A percentile compares a stretch with the other conserved stretches of the same genome.
Evolutionary conservation across 2,113 vertebrate species (phyloP).

Genomic region (Pelecanoides urinatrix): DNA sequence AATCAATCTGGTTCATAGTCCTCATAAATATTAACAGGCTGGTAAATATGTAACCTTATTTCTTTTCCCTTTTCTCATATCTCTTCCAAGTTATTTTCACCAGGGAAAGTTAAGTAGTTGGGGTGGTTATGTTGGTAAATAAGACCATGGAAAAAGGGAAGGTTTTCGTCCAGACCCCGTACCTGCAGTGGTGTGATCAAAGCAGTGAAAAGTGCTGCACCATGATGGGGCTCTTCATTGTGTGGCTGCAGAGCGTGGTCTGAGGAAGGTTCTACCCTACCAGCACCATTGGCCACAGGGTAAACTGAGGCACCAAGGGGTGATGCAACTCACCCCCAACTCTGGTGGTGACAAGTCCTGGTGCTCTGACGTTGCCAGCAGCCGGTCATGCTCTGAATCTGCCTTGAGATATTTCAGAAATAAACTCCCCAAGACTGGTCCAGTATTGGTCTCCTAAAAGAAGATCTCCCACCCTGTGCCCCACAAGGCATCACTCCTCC

Average conservation of each 20-base stretch:
- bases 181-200: background rate
- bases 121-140: background rate
- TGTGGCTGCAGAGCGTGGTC: too few species aligned
- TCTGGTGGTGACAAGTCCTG: background rate
- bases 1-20: conserved; percentile 73
- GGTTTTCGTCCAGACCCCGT: background rate
- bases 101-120: background rate
- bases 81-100: conserved; percentile 41
- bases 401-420: background rate
- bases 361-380: background rate
- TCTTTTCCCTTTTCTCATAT: conserved; percentile 59
- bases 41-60: conserved; percentile 72
- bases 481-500: background rate
- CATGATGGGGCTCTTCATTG: background rate
- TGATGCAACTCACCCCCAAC: background rate
- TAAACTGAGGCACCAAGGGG: background rate
- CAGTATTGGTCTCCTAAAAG: background rate
- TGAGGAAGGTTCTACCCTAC: background rate
- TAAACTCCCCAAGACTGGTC: background rate
- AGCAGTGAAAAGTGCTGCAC: background rate
- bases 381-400: background rate
- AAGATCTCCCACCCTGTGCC: background rate
- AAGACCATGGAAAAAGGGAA: background rate
- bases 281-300: background rate
- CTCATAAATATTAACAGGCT: conserved; percentile 76